A percentile compares a stretch with the other conserved stretches of the same genome.
phyloP scores from a whole-genome alignment of 2,113 vertebrate genomes.

The Puma concolor region DNA sequence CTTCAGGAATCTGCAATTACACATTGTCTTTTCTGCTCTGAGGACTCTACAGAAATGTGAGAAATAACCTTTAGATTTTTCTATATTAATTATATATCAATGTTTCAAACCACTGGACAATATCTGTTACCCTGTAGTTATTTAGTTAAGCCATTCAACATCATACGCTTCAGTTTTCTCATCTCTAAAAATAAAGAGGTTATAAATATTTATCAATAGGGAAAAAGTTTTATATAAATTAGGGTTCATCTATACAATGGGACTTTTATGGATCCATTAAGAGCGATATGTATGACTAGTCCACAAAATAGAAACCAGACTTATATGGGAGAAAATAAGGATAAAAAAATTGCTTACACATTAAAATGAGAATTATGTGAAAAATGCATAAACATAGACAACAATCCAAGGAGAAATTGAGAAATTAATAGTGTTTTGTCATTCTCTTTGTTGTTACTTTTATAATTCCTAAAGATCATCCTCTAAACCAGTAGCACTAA shows the following conservation, averaged over 20 bases:
- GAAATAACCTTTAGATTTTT: slow-evolving; percentile 17
- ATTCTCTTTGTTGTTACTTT: slow-evolving; percentile 36
- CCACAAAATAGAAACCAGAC: neutral
- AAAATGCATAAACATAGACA: neutral
- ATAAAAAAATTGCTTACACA: neutral
- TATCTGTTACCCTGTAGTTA: neutral
- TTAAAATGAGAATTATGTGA: slow-evolving; percentile 26
- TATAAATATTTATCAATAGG: neutral
- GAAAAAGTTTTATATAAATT: slow-evolving; percentile 1
- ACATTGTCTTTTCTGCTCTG: neutral
- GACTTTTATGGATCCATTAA: slow-evolving; percentile 10
- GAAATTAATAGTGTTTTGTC: neutral
- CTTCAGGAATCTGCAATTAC: neutral
- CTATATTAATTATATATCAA: neutral
- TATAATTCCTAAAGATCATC: neutral
- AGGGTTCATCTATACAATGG: neutral
- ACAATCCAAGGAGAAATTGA: neutral
- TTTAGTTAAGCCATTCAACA: neutral
- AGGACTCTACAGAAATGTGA: neutral
- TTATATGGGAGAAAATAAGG: slow-evolving; percentile 18
- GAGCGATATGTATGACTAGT: neutral
- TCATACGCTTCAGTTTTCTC: neutral
- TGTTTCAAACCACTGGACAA: neutral
- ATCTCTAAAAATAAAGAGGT: neutral
- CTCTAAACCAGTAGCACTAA: neutral